phyloP scores from a whole-genome alignment of 1,140 invertebrate genomes.

The Mactra quadrangularis region DNA sequence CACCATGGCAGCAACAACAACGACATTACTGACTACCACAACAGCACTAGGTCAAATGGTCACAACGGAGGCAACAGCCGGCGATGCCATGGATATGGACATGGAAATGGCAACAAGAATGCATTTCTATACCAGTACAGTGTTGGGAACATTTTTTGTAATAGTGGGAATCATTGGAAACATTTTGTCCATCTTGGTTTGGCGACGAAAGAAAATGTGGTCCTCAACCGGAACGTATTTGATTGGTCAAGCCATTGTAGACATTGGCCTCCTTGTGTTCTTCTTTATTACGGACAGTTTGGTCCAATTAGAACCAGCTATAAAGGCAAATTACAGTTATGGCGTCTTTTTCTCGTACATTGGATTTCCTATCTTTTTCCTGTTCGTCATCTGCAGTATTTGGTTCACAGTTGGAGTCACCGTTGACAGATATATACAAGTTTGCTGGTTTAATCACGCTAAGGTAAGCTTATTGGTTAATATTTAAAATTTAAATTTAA shows the following conservation, averaged over 20 bases:
- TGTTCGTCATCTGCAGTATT: conserved; percentile 71
- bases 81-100: conserved; percentile 38
- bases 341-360: conserved; percentile 74
- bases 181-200: conserved; percentile 69
- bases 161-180: conserved; percentile 73
- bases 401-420: conserved; percentile 78
- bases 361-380: conserved; percentile 73
- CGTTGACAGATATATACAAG: conserved; percentile 76
- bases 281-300: conserved; percentile 73
- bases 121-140: conserved; percentile 69
- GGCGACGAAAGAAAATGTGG: conserved; percentile 66
- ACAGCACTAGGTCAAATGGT: not conserved
- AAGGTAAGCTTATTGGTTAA: no score
- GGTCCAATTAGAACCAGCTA: conserved; percentile 59
- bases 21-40: not conserved
- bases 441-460: conserved; percentile 73
- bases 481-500: no score
- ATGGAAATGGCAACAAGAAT: conserved; percentile 68
- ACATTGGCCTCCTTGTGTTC: conserved; percentile 69
- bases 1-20: no score
- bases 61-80: not conserved
- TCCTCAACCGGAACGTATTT: conserved; percentile 75
- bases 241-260: conserved; percentile 70
- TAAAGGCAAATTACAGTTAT: conserved; percentile 60
- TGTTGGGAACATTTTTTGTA: conserved; percentile 72